Evolutionary conservation across 2,113 vertebrate genomes (phyloP).

Genomic region (Recurvirostra avosetta): DNA sequence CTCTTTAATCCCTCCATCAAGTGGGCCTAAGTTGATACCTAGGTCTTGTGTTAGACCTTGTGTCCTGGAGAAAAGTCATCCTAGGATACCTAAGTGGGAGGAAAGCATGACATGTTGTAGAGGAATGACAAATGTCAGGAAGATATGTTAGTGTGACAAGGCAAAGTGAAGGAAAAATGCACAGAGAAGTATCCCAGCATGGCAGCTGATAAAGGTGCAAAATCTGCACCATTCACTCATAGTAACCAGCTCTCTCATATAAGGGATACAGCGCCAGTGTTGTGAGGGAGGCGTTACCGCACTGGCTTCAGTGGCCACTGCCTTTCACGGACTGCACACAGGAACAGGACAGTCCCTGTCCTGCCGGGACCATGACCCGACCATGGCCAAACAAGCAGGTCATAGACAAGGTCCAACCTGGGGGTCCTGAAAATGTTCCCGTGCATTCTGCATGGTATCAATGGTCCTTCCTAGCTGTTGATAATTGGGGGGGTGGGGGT

Average conservation of each 20-base stretch:
- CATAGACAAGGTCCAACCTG: background rate
- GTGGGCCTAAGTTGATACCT: background rate
- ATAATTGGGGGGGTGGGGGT: slow-evolving; percentile 36
- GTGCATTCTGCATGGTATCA: slow-evolving; percentile 1
- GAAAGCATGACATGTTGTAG: background rate
- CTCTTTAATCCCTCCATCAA: background rate
- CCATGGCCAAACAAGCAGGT: background rate
- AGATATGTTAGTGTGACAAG: background rate
- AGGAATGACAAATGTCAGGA: background rate
- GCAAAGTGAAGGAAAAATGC: background rate
- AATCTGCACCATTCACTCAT: background rate
- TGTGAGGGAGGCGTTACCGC: background rate
- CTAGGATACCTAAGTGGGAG: background rate
- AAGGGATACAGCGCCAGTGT: background rate
- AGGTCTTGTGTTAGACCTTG: background rate
- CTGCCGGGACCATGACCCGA: too few species aligned
- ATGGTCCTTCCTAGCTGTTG: slow-evolving; percentile 49
- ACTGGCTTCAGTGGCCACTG: background rate
- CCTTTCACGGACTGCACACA: background rate
- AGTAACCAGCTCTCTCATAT: background rate
- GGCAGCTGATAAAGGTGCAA: background rate
- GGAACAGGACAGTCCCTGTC: background rate
- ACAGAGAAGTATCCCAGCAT: background rate
- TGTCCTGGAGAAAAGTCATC: background rate
- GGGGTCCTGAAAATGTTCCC: background rate